Evolutionary conservation across 1,140 invertebrate species (phyloP).

Genomic region (Lepidostoma basale): DNA sequence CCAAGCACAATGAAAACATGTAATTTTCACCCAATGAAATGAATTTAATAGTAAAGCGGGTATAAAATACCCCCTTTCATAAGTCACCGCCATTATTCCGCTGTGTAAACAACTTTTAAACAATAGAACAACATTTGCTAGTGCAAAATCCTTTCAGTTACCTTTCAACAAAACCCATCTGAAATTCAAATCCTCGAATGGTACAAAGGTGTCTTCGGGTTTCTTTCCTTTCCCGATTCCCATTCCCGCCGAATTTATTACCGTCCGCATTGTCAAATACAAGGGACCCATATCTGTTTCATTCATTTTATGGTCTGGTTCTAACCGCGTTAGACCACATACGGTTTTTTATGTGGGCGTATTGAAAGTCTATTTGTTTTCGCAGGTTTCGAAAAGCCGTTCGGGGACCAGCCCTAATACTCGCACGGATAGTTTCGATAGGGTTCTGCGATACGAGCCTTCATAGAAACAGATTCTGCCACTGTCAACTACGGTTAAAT

Average conservation of each 20-base stretch:
- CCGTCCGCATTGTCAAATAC: slow-evolving; percentile 38
- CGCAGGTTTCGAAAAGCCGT: slow-evolving; percentile 1
- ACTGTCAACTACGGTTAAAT: background rate
- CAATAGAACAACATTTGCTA: background rate
- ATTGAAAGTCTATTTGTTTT: slow-evolving; percentile 26
- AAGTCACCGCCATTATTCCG: too few species aligned
- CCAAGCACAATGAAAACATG: too few species aligned
- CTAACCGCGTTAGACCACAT: slow-evolving; percentile 9
- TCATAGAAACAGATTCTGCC: too few species aligned
- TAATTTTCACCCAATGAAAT: too few species aligned
- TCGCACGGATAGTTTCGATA: background rate
- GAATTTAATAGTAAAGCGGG: too few species aligned
- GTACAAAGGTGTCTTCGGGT: slow-evolving; percentile 22
- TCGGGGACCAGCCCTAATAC: background rate
- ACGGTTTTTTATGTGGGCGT: background rate
- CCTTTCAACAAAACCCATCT: slow-evolving; percentile 2
- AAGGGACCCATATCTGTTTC: slow-evolving; percentile 34
- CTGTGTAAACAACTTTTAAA: slow-evolving; percentile 14
- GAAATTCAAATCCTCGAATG: slow-evolving; percentile 14
- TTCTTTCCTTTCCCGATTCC: background rate
- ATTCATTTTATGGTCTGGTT: slow-evolving; percentile 34
- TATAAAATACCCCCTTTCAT: too few species aligned
- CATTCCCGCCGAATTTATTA: slow-evolving; percentile 30
- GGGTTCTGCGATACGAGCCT: background rate
- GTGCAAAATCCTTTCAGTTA: slow-evolving; percentile 8